Conservation (phyloP, 1,140 invertebrate genomes). For the Aphelinus certus region DNA sequence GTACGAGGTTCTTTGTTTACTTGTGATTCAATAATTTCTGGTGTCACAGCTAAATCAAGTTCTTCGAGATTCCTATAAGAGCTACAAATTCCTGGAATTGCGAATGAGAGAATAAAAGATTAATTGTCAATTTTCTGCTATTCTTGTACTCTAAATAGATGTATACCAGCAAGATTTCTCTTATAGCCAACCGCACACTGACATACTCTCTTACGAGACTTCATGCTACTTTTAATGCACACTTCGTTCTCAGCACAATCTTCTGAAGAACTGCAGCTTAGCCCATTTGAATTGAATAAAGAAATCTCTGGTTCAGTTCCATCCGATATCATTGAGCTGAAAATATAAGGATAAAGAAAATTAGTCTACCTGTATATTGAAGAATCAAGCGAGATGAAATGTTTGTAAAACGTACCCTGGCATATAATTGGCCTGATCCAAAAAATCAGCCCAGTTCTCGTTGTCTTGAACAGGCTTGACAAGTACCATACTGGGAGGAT, state of each 20-base stretch:
- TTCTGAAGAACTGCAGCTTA: conserved; percentile 58
- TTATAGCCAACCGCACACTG: conserved; percentile 72
- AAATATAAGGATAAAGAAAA: conserved; percentile 32
- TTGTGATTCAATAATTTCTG: conserved; percentile 52
- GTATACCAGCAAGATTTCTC: conserved; percentile 64
- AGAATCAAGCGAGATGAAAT: background rate
- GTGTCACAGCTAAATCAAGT: conserved; percentile 50
- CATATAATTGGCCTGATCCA: conserved; percentile 40
- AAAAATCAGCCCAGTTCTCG: conserved; percentile 67
- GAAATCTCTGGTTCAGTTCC: conserved; percentile 56
- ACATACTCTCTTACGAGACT: conserved; percentile 73
- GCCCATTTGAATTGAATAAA: conserved; percentile 58
- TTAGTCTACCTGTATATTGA: conserved; percentile 47
- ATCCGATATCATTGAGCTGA: conserved; percentile 60
- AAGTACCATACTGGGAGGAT: conserved; percentile 77
- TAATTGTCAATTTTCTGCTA: no score
- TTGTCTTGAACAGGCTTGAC: conserved; percentile 74
- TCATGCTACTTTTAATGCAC: conserved; percentile 69
- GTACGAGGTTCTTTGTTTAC: conserved; percentile 52
- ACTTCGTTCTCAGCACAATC: conserved; percentile 74
- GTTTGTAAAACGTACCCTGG: conserved; percentile 40
- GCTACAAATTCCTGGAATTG: conserved; percentile 47
- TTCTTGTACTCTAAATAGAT: conserved; percentile 6
- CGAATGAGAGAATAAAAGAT: conserved; percentile 40
- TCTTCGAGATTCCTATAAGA: conserved; percentile 45